Evolutionary conservation across 2,888 invertebrate species (phyloP).

Genomic region (Drepana falcataria): DNA sequence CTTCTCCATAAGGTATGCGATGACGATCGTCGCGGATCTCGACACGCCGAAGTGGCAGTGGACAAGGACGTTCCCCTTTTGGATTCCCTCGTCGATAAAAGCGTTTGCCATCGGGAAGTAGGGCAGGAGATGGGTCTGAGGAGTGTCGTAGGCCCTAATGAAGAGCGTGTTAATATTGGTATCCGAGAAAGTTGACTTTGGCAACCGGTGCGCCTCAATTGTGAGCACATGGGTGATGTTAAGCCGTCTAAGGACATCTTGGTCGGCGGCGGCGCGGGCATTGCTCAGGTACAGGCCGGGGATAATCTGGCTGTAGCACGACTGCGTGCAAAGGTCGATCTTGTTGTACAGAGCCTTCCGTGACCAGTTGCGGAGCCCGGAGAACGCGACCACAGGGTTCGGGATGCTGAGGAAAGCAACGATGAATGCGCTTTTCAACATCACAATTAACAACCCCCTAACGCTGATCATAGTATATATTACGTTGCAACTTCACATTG

Average conservation of each 20-base stretch:
- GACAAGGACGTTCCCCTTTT: slow-evolving; percentile 86
- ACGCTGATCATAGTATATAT: slow-evolving; percentile 40
- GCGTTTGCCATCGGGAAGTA: slow-evolving; percentile 73
- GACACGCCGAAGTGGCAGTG: slow-evolving; percentile 98
- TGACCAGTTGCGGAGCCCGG: slow-evolving; percentile 59
- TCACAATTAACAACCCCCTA: slow-evolving; percentile 43
- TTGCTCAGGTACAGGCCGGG: slow-evolving; percentile 68
- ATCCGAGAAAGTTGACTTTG: slow-evolving; percentile 54
- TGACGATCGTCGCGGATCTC: slow-evolving; percentile 95
- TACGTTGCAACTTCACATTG: slow-evolving; percentile 18
- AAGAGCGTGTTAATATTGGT: slow-evolving; percentile 60
- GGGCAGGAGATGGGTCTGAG: slow-evolving; percentile 62
- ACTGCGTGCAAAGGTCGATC: slow-evolving; percentile 64
- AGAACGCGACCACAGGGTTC: slow-evolving; percentile 50
- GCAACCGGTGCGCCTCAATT: slow-evolving; percentile 60
- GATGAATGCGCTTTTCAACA: slow-evolving; percentile 57
- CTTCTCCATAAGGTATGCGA: slow-evolving; percentile 96
- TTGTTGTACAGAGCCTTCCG: slow-evolving; percentile 52
- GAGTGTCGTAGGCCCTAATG: slow-evolving; percentile 70
- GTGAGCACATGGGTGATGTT: slow-evolving; percentile 72
- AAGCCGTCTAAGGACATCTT: slow-evolving; percentile 49
- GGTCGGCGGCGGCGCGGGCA: slow-evolving; percentile 61
- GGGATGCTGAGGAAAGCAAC: slow-evolving; percentile 60
- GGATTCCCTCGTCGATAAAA: slow-evolving; percentile 78
- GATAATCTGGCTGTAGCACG: slow-evolving; percentile 60